A percentile compares a stretch with the other conserved stretches of the same genome.
These are phyloP conservation scores for Poecilia velifera DNA, from an alignment of 2,797 vertebrate species.

Conservation along the genomic window DNA sequence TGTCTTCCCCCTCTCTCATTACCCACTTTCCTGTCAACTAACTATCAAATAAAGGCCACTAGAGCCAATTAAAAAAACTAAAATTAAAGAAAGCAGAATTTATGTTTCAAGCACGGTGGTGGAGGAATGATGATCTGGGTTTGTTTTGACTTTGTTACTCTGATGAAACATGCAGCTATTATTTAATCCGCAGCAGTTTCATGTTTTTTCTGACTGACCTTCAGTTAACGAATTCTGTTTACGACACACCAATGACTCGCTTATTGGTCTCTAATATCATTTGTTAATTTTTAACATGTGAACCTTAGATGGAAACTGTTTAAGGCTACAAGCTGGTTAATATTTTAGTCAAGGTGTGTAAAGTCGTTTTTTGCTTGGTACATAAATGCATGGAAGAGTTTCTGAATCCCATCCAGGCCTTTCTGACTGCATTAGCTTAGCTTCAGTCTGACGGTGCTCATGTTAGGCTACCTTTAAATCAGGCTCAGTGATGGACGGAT, in stretches of 20 bases:
- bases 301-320: conserved; percentile 2
- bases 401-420: not conserved
- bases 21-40: too few relatives aligned
- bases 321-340: not conserved
- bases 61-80: too few relatives aligned
- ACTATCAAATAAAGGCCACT: too few relatives aligned
- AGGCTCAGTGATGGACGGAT: not conserved
- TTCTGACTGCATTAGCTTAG: not conserved
- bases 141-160: not conserved
- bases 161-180: not conserved
- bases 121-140: not conserved
- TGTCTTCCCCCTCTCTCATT: too few relatives aligned
- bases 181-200: not conserved
- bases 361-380: not conserved
- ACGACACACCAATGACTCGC: not conserved
- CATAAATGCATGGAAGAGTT: not conserved
- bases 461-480: not conserved
- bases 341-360: not conserved
- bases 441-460: not conserved
- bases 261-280: not conserved
- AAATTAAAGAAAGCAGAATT: not conserved
- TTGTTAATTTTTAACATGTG: conserved; percentile 6
- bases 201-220: not conserved
- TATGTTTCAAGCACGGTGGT: not conserved
- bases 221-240: not conserved